phyloP scores from a whole-genome alignment of 2,113 vertebrate genomes.

The Rattus rattus region DNA sequence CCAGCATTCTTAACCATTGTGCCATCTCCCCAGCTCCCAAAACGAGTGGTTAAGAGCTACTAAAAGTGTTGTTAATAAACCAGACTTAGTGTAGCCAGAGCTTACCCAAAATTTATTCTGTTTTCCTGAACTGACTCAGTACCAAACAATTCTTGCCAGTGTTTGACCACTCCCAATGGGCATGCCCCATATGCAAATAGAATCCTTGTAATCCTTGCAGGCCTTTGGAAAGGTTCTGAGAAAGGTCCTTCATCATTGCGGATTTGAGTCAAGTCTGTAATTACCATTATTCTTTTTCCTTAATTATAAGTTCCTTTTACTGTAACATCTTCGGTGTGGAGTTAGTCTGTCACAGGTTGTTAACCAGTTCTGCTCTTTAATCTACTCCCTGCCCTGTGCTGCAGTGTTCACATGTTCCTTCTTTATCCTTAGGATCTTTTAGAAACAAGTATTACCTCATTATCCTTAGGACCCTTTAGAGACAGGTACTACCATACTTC shows the following conservation, averaged over 20 bases:
- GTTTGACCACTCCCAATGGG: not conserved
- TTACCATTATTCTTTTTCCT: slow-evolving; percentile 36
- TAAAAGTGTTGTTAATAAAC: slow-evolving; percentile 49
- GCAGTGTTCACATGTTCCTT: not conserved
- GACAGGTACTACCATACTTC: not conserved
- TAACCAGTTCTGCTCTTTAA: not conserved
- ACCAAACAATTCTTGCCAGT: not conserved
- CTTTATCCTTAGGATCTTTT: not conserved
- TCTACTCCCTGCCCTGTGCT: not conserved
- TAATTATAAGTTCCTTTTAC: slow-evolving; percentile 45
- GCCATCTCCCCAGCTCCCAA: not conserved
- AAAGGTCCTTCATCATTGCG: not conserved
- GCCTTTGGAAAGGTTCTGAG: slow-evolving; percentile 39
- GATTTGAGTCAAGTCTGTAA: slow-evolving; percentile 38
- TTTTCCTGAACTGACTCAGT: not conserved
- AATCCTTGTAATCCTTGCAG: slow-evolving; percentile 40
- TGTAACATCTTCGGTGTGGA: slow-evolving; percentile 1
- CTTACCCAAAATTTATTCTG: slow-evolving; percentile 47
- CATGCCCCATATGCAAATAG: not conserved
- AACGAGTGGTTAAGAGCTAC: slow-evolving; percentile 9
- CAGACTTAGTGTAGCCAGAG: not conserved
- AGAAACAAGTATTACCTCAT: not conserved
- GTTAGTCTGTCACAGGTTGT: not conserved
- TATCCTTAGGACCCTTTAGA: not conserved
- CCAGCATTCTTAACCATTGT: not conserved